These are phyloP conservation scores for Cynopterus brachyotis DNA, from an alignment of 2,113 vertebrate genomes.

Conservation along the genomic window DNA sequence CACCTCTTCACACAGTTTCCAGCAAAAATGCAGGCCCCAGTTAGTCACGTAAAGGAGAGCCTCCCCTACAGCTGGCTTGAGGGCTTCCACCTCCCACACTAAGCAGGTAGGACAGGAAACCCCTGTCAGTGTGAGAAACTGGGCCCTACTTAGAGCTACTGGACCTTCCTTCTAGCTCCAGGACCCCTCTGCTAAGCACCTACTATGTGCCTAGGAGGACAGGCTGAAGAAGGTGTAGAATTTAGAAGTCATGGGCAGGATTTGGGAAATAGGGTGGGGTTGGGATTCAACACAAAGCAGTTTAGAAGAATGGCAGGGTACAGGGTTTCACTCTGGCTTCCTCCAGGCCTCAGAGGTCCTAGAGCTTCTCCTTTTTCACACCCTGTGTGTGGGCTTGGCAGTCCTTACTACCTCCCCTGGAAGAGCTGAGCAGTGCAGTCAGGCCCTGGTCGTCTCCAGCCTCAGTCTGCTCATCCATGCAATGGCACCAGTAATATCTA, in stretches of 20 bases:
- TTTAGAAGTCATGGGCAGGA: not conserved
- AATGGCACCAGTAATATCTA: not conserved
- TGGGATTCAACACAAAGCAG: not conserved
- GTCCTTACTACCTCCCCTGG: not conserved
- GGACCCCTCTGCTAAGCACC: not conserved
- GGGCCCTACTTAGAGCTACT: not conserved
- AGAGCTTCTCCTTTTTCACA: not conserved
- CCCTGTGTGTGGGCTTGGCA: not conserved
- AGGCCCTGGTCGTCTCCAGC: not conserved
- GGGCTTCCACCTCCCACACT: not conserved
- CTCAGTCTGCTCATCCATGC: not conserved
- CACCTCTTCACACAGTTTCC: not conserved
- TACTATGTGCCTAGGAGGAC: not conserved
- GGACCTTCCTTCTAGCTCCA: not conserved
- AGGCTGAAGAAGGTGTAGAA: not conserved
- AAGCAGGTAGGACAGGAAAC: not conserved
- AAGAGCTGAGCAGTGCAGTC: not conserved
- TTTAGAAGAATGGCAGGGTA: not conserved
- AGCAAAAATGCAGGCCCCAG: not conserved
- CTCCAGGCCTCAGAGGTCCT: not conserved
- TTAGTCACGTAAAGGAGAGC: not conserved
- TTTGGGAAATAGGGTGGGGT: not conserved
- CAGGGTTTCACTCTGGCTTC: not conserved
- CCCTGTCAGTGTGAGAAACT: accelerated
- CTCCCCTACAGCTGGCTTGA: not conserved